Evolutionary conservation across 1,140 invertebrate genomes (phyloP).

Genomic region (Uloborus diversus): DNA sequence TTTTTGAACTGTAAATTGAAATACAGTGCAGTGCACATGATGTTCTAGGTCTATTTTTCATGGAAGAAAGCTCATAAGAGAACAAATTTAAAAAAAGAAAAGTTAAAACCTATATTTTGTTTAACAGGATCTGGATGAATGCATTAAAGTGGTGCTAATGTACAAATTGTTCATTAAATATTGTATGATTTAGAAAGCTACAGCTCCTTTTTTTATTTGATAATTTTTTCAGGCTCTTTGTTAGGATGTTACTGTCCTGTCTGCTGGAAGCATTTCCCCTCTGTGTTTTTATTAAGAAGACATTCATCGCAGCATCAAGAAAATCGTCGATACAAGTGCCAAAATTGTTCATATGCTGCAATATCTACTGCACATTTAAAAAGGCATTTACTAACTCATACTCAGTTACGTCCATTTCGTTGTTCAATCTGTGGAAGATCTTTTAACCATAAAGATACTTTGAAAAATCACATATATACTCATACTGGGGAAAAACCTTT

Average conservation of each 20-base stretch:
- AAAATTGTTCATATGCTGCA: slow-evolving; percentile 18
- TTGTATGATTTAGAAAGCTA: too few species aligned
- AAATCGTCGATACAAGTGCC: slow-evolving; percentile 10
- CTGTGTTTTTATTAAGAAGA: background rate
- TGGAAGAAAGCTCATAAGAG: too few species aligned
- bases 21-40: too few species aligned
- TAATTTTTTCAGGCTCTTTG: background rate
- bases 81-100: too few species aligned
- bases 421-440: slow-evolving; percentile 11
- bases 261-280: background rate
- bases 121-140: too few species aligned
- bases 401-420: background rate
- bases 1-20: background rate
- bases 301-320: background rate
- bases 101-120: too few species aligned
- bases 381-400: slow-evolving; percentile 18
- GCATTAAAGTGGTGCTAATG: too few species aligned
- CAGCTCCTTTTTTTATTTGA: background rate
- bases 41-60: too few species aligned
- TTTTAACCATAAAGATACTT: slow-evolving; percentile 30
- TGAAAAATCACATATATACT: slow-evolving; percentile 15
- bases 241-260: background rate
- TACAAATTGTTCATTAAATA: too few species aligned
- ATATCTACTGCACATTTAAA: slow-evolving; percentile 12
- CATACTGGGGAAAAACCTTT: slow-evolving; percentile 15